These are phyloP conservation scores for Carduelis carduelis DNA, from an alignment of 2,797 vertebrate species.

Conservation along the genomic window DNA sequence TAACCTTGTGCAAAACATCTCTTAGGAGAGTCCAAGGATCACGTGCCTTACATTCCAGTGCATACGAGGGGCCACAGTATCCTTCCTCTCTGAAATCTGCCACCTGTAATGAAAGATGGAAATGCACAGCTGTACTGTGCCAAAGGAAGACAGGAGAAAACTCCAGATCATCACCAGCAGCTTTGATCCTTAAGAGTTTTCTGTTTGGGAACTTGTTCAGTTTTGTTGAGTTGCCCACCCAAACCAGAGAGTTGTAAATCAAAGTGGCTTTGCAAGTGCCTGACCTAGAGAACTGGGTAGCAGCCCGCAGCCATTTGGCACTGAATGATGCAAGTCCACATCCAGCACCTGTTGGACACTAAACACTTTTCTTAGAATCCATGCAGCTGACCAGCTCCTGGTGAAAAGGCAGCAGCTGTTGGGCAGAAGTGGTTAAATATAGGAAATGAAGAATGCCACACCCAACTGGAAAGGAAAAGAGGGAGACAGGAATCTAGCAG, in stretches of 20 bases:
- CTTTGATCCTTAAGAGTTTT: not conserved
- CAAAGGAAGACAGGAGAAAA: not conserved
- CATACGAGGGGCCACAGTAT: not conserved
- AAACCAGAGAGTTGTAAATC: not conserved
- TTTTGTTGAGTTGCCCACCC: not conserved
- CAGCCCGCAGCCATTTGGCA: constrained; percentile 31
- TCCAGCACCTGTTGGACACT: constrained; percentile 55
- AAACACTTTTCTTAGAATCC: constrained; percentile 50
- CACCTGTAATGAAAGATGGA: not conserved
- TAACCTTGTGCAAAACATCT: fast-evolving
- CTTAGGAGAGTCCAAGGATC: not conserved
- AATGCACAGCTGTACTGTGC: not conserved
- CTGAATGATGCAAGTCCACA: not conserved
- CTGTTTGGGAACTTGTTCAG: not conserved
- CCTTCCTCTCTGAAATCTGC: not conserved
- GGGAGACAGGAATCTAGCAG: not conserved
- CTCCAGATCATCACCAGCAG: not conserved
- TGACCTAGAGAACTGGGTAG: not conserved
- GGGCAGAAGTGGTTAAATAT: constrained; percentile 44
- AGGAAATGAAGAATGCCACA: not conserved
- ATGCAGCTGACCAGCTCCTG: not conserved
- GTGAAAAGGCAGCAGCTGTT: constrained; percentile 35
- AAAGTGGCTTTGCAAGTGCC: not conserved
- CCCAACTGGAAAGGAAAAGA: not conserved
- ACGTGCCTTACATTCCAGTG: not conserved